Evolutionary conservation across 2,797 vertebrate species (phyloP), one percentile per base, ranked within the genome.

Genomic region (Pantherophis vulpinus): DNA sequence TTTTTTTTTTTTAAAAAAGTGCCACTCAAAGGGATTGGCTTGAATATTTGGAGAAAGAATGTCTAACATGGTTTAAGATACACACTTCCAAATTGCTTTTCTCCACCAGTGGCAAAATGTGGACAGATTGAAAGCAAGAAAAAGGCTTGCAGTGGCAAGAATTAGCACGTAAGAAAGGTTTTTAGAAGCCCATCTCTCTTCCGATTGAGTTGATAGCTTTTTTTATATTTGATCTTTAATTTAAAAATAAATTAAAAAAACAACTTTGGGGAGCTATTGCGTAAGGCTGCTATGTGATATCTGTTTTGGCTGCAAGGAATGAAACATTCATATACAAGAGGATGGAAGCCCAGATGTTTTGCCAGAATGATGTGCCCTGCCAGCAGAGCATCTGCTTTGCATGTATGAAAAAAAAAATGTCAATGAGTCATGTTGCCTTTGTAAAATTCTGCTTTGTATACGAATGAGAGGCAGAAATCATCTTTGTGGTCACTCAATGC

Each of bases 371-470:
- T 70, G 20, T 70, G 54, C 79, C 86, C 79, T 32, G 63, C 27
- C 20, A 91, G 87, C 86, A 93, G 63, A 91, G 93, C 90, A 89
- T 54, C 56, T 63, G 86, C 66, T 83, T 91, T 91, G 90, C 93
- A 91, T 93, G 70, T 63, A 58, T 89, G 87, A 86, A 86, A 61
- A 87, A 9, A 74, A 74, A 37, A 54, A 60, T 74, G 63, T 89
- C 70, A 89, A 54, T 86, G 59, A 55, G 58, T 70, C 54, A 59
- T 23, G 14, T 91, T 89, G 59, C 59, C 87, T 93, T 92, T 92
- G 37, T 89, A 93, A 32, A 87, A 2, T 0, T 56, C 0, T 87
- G 27, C 94, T 32, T 95, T 70, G 91, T 86, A 91, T 8, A 92
- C 1, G 14, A 93, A 90, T 56, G 32, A 56, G 32, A 42, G 87